These are phyloP conservation scores for Platysteira castanea DNA, from an alignment of 2,113 vertebrate genomes.

Conservation along the genomic window DNA sequence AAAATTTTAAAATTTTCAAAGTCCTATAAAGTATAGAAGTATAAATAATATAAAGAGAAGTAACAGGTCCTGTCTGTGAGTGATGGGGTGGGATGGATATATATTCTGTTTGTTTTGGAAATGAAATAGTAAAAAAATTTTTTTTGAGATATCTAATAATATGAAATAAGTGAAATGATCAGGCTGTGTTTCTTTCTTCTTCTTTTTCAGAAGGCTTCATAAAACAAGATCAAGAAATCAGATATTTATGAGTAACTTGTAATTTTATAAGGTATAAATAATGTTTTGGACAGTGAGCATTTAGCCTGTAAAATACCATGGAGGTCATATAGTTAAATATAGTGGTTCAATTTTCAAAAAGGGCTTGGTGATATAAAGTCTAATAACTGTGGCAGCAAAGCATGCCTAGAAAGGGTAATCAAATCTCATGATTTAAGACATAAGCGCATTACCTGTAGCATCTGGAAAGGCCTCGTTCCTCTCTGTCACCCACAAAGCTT, in stretches of 20 bases:
- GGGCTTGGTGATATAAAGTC: background rate
- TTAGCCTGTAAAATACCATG: background rate
- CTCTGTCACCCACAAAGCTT: constrained; percentile 8
- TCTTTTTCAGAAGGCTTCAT: background rate
- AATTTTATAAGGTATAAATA: background rate
- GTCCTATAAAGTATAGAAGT: background rate
- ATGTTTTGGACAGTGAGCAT: background rate
- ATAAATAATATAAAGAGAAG: background rate
- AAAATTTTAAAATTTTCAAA: background rate
- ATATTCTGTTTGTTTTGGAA: background rate
- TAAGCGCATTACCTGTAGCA: background rate
- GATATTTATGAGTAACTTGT: background rate
- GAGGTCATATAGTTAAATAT: constrained; percentile 19
- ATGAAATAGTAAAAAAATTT: background rate
- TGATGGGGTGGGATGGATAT: background rate
- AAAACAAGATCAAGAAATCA: background rate
- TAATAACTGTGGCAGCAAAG: constrained; percentile 17
- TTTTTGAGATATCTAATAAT: background rate
- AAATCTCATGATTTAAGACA: constrained; percentile 23
- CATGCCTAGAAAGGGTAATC: background rate
- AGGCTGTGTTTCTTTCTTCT: background rate
- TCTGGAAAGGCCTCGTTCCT: background rate
- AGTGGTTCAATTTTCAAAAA: constrained; percentile 17
- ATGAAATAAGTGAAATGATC: background rate
- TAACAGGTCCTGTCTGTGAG: background rate